These are phyloP conservation scores for Trilocha varians DNA, from an alignment of 2,888 invertebrate genomes.

Conservation along the genomic window DNA sequence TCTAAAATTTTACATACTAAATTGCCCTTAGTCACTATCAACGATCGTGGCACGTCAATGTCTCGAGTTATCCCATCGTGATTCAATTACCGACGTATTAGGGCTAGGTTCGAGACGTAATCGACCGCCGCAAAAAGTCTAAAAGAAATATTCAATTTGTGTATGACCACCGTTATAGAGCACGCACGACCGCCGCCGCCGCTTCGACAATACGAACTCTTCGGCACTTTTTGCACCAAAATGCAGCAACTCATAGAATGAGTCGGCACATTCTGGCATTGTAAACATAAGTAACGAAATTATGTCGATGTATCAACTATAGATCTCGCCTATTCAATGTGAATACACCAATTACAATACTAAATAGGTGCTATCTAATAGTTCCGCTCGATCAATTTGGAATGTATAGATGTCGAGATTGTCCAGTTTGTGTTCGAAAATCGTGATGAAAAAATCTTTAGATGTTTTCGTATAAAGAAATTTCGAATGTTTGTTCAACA, in stretches of 20 bases:
- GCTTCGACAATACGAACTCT: conserved; percentile 23
- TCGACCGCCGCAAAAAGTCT: conserved; percentile 47
- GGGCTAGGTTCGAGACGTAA: conserved; percentile 39
- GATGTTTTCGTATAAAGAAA: neutral
- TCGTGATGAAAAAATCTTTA: neutral
- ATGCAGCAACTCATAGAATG: conserved; percentile 50
- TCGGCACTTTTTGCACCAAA: conserved; percentile 55
- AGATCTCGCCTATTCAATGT: conserved; percentile 39
- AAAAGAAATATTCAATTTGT: conserved; percentile 59
- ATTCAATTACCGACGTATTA: conserved; percentile 53
- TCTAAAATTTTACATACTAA: too few species aligned
- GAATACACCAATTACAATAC: conserved; percentile 43
- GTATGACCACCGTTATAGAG: conserved; percentile 54
- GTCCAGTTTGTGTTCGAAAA: conserved; percentile 11
- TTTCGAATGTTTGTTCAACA: neutral
- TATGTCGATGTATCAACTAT: conserved; percentile 44
- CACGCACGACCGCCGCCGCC: conserved; percentile 48
- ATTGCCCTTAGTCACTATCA: too few species aligned
- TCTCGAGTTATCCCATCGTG: conserved; percentile 18
- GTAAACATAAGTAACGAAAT: conserved; percentile 56
- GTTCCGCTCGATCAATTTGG: conserved; percentile 29
- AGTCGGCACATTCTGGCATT: conserved; percentile 48
- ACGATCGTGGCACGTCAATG: neutral
- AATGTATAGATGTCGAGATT: conserved; percentile 19
- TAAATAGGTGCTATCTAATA: conserved; percentile 26